Conservation (phyloP, 2,113 vertebrate species). For the Struthidea cinerea region DNA sequence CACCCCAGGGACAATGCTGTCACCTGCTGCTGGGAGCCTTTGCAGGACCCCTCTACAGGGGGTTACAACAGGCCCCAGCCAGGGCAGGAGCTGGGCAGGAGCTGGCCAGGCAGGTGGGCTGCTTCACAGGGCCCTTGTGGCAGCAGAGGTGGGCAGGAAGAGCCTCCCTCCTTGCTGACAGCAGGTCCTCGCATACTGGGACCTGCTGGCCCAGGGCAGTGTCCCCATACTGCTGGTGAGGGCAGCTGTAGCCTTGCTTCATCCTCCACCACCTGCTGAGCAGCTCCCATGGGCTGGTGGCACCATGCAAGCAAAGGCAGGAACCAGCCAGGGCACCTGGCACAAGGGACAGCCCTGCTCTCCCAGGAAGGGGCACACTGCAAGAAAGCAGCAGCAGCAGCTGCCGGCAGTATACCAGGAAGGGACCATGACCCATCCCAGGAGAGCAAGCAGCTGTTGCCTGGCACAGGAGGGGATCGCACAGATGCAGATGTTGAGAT, state of each 20-base stretch:
- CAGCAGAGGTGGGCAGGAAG: background rate
- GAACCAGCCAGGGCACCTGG: background rate
- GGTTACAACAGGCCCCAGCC: background rate
- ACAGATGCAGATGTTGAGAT: background rate
- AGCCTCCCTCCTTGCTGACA: accelerated
- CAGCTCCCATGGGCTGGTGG: background rate
- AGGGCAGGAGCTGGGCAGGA: background rate
- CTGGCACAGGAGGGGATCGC: background rate
- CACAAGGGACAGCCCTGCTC: accelerated
- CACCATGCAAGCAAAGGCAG: background rate
- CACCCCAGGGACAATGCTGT: accelerated
- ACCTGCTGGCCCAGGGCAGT: background rate
- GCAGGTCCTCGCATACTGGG: background rate
- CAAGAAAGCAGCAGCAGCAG: background rate
- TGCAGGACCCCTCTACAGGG: background rate
- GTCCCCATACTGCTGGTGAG: background rate
- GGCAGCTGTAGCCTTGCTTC: background rate
- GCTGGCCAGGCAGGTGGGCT: background rate
- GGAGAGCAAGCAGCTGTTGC: background rate
- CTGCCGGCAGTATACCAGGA: background rate
- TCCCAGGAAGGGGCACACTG: accelerated
- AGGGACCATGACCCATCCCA: background rate
- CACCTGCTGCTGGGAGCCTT: background rate
- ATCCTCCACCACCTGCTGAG: background rate
- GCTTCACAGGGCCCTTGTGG: background rate